phyloP scores from a whole-genome alignment of 1,140 invertebrate genomes.

The Trypoxylus dichotomus region DNA sequence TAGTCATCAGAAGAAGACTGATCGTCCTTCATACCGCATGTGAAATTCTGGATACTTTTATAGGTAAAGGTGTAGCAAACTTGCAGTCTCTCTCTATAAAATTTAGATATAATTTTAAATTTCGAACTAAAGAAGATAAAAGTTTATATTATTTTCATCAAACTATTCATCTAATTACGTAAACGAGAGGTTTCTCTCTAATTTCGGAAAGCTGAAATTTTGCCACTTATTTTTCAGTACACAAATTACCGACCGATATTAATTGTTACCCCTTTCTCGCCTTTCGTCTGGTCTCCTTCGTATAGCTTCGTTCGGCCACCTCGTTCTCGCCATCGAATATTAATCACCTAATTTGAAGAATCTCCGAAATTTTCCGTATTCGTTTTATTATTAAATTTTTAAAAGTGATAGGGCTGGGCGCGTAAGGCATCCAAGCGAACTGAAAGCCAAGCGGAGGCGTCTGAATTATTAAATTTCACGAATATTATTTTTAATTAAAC shows the following conservation, averaged over 20 bases:
- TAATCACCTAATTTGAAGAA: slow-evolving; percentile 21
- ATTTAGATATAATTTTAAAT: too few species aligned
- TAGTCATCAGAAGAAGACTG: too few species aligned
- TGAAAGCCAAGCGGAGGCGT: not conserved
- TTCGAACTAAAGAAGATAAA: too few species aligned
- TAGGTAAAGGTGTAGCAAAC: too few species aligned
- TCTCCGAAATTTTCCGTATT: slow-evolving; percentile 13
- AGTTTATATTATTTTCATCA: too few species aligned
- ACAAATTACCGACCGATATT: not conserved
- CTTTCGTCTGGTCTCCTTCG: not conserved
- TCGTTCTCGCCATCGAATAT: not conserved
- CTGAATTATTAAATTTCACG: slow-evolving; percentile 20
- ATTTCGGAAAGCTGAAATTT: too few species aligned
- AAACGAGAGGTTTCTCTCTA: too few species aligned
- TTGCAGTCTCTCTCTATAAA: too few species aligned
- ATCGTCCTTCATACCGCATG: too few species aligned
- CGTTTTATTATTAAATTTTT: slow-evolving; percentile 25
- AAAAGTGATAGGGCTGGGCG: not conserved
- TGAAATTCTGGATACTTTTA: too few species aligned
- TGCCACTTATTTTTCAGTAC: not conserved
- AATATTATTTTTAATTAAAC: slow-evolving; percentile 25
- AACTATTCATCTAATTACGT: too few species aligned
- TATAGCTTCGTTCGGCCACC: too few species aligned
- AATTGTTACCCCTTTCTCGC: not conserved
- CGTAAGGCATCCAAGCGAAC: not conserved